Conservation (phyloP, 1,140 invertebrate genomes). For the Lerema accius region DNA sequence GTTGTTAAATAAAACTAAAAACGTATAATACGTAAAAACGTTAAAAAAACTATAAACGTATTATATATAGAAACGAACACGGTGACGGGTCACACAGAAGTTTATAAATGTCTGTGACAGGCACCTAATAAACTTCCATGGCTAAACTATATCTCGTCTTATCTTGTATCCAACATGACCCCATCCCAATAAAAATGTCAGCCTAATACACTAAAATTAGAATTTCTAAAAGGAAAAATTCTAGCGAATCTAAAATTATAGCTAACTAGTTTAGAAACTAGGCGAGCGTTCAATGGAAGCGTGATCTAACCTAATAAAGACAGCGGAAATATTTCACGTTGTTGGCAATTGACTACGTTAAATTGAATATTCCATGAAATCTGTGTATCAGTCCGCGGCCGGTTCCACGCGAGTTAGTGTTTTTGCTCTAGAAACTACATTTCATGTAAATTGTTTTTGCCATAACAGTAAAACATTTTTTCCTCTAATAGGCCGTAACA, state of each 20-base stretch:
- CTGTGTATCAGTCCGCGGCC: conserved; percentile 6
- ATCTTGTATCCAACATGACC: too few species aligned
- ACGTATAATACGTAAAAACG: too few species aligned
- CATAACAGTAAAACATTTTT: conserved; percentile 4
- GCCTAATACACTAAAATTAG: too few species aligned
- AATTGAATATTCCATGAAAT: conserved; percentile 32
- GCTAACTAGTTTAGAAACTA: conserved; percentile 8
- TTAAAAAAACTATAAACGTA: too few species aligned
- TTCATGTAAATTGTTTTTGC: conserved; percentile 3
- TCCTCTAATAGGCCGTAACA: not conserved
- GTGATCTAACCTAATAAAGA: conserved; percentile 32
- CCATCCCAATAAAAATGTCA: too few species aligned
- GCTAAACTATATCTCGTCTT: too few species aligned
- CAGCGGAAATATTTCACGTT: conserved; percentile 28
- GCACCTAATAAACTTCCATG: too few species aligned
- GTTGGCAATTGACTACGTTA: conserved; percentile 2
- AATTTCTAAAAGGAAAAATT: conserved; percentile 13
- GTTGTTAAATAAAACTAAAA: too few species aligned
- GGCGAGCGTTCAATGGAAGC: conserved; percentile 1
- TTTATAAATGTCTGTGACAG: too few species aligned
- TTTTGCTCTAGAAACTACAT: conserved; percentile 1
- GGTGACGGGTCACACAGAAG: too few species aligned
- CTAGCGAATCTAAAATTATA: not conserved
- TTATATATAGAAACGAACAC: too few species aligned
- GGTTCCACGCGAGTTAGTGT: not conserved